Percentiles rank a stretch among this genome's conserved stretches.
These are phyloP conservation scores for Scortum barcoo DNA, from an alignment of 2,113 vertebrate genomes.

Conservation along the genomic window DNA sequence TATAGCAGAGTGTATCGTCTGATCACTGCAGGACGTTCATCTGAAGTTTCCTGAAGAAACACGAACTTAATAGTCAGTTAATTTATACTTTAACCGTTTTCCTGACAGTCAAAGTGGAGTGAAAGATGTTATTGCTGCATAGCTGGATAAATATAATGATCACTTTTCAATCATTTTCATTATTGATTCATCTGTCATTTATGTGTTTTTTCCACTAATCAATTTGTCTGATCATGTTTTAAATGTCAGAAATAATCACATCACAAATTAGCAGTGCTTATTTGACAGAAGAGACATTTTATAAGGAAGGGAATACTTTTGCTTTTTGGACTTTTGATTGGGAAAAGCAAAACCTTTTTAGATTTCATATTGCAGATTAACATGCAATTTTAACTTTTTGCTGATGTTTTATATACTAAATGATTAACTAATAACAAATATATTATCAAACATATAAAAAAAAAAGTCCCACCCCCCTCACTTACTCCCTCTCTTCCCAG, in stretches of 20 bases:
- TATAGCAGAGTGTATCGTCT: too few species aligned
- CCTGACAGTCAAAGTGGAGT: neutral
- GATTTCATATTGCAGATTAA: neutral
- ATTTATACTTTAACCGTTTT: neutral
- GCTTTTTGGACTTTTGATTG: neutral
- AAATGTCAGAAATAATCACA: slow-evolving; percentile 38
- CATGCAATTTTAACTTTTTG: neutral
- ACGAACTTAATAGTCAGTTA: too few species aligned
- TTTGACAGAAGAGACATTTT: neutral
- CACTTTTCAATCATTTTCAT: neutral
- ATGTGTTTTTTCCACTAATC: neutral
- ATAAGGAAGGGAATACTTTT: neutral
- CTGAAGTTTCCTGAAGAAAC: neutral
- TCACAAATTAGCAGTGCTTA: neutral
- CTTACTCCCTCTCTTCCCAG: neutral
- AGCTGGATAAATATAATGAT: slow-evolving; percentile 6
- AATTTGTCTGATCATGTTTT: slow-evolving; percentile 20
- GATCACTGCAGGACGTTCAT: too few species aligned
- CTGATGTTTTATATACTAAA: neutral
- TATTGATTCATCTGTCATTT: slow-evolving; percentile 6
- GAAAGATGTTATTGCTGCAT: neutral
- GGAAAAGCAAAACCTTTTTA: neutral
- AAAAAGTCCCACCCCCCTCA: neutral
- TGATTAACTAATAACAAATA: neutral
- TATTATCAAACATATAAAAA: too few species aligned